phyloP scores from a whole-genome alignment of 2,113 vertebrate species.

The Tichodroma muraria region DNA sequence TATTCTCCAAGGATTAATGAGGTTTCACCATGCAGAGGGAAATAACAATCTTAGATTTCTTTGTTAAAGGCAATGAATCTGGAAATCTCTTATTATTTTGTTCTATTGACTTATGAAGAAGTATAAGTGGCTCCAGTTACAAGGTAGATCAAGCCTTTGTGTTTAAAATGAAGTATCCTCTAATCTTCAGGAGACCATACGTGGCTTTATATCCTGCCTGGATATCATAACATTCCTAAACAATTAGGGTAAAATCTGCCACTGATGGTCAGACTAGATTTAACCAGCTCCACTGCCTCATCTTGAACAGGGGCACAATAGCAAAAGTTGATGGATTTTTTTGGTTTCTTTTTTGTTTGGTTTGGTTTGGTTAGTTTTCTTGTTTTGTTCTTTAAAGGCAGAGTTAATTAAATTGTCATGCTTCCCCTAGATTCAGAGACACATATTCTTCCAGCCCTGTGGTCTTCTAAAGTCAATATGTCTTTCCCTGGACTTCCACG shows the following conservation, averaged over 20 bases:
- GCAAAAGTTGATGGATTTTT: not conserved
- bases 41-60: not conserved
- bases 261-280: not conserved
- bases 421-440: not conserved
- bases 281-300: not conserved
- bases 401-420: not conserved
- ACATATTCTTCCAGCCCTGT: not conserved
- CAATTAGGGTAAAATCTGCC: not conserved
- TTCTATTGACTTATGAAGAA: not conserved
- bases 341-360: accelerated
- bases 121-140: not conserved
- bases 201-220: not conserved
- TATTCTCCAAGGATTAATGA: not conserved
- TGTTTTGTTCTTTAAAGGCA: not conserved
- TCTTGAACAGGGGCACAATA: not conserved
- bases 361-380: not conserved
- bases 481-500: not conserved
- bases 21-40: not conserved
- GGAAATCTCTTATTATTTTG: not conserved
- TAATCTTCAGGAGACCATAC: not conserved
- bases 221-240: not conserved
- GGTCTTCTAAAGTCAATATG: not conserved
- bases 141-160: not conserved
- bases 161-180: not conserved
- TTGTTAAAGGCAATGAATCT: not conserved